Conservation (phyloP, 1,140 invertebrate genomes). For the Potamilus streckersoni region DNA sequence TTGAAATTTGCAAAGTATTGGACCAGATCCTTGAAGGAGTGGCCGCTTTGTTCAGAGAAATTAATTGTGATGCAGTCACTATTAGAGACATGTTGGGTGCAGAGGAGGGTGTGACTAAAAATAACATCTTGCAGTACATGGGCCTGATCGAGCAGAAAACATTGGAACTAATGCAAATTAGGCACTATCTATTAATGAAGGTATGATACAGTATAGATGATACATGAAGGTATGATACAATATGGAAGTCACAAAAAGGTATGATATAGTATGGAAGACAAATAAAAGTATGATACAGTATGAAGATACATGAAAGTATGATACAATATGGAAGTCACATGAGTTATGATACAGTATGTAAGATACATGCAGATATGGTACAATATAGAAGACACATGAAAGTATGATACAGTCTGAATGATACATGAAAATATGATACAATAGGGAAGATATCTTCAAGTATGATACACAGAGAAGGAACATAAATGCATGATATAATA, state of each 20-base stretch:
- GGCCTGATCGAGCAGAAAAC: conserved; percentile 60
- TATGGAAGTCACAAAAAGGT: too few relatives aligned
- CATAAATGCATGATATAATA: too few relatives aligned
- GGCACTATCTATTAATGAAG: conserved; percentile 50
- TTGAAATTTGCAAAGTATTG: conserved; percentile 46
- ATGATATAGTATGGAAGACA: too few relatives aligned
- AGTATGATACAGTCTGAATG: too few relatives aligned
- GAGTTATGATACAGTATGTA: conserved; percentile 32
- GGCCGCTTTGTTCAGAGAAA: conserved; percentile 37
- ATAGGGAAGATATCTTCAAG: too few relatives aligned
- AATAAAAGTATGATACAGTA: too few relatives aligned
- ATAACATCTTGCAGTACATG: conserved; percentile 59
- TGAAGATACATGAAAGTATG: too few relatives aligned
- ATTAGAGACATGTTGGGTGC: conserved; percentile 56
- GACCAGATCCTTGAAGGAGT: conserved; percentile 55
- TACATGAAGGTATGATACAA: too few relatives aligned
- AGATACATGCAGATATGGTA: conserved; percentile 41
- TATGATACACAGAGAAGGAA: too few relatives aligned
- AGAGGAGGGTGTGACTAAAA: conserved; percentile 53
- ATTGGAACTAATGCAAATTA: conserved; percentile 54
- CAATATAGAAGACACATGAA: too few relatives aligned
- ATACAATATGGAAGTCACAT: conserved; percentile 4
- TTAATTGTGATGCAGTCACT: conserved; percentile 44
- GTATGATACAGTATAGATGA: conserved; percentile 20
- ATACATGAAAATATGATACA: conserved; percentile 41